These are phyloP conservation scores for Antennarius striatus DNA, from an alignment of 2,113 vertebrate genomes.

Conservation along the genomic window DNA sequence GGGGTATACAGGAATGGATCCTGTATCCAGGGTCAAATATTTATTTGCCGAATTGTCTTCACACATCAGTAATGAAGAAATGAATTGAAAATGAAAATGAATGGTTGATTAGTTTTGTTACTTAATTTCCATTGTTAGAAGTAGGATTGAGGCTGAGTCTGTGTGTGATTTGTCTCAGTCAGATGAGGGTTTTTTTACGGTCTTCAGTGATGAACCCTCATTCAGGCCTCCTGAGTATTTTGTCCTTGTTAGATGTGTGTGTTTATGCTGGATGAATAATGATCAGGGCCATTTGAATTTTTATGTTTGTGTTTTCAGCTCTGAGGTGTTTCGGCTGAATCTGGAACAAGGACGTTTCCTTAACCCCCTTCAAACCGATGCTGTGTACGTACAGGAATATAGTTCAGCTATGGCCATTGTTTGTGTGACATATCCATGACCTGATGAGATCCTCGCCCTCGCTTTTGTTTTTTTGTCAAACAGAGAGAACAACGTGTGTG, in stretches of 20 bases:
- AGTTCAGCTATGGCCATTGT: not conserved
- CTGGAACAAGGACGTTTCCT: conserved; percentile 95
- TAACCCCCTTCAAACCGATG: conserved; percentile 91
- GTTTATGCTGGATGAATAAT: not conserved
- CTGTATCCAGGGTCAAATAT: too few species aligned
- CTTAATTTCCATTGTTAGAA: too few species aligned
- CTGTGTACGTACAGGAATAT: conserved; percentile 82
- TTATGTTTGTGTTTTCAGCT: conserved; percentile 72
- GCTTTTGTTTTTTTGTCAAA: conserved; percentile 3
- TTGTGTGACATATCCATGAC: not conserved
- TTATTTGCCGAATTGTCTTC: too few species aligned
- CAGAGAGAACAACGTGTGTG: conserved; percentile 93
- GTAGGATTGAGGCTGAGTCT: too few species aligned
- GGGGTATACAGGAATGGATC: too few species aligned
- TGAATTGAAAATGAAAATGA: too few species aligned
- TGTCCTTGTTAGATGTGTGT: not conserved
- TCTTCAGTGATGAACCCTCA: too few species aligned
- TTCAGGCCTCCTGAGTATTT: not conserved
- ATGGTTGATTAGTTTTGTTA: too few species aligned
- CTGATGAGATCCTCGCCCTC: not conserved
- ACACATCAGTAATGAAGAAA: too few species aligned
- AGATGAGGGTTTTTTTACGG: too few species aligned
- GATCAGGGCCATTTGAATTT: not conserved
- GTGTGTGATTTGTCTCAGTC: too few species aligned
- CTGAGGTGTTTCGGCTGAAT: conserved; percentile 92